Conservation (phyloP, 2,888 invertebrate species). For the Eupithecia insigniata region DNA sequence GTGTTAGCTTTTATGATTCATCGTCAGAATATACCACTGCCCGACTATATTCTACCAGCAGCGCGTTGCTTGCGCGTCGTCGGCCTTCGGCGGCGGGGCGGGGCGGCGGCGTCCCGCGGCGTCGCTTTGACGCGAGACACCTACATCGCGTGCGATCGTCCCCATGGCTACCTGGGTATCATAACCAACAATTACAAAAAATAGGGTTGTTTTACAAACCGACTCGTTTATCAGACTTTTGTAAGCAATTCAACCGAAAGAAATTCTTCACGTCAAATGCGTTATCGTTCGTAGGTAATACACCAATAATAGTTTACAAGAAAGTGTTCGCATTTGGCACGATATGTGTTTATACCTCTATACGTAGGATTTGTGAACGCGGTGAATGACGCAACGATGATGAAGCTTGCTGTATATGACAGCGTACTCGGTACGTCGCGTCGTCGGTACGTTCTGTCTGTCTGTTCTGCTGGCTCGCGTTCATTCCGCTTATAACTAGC, state of each 20-base stretch:
- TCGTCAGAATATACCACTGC: slow-evolving; percentile 10
- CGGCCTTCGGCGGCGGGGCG: neutral
- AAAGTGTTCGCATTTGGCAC: slow-evolving; percentile 27
- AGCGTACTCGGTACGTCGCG: slow-evolving; percentile 28
- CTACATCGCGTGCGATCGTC: slow-evolving; percentile 1
- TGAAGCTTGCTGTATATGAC: slow-evolving; percentile 53
- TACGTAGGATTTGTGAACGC: slow-evolving; percentile 24
- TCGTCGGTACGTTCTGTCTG: neutral
- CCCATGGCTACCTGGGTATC: slow-evolving; percentile 30
- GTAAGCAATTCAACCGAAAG: neutral
- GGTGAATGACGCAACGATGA: slow-evolving; percentile 64
- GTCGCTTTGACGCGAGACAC: neutral
- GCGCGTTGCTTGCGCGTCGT: neutral
- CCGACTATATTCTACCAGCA: neutral
- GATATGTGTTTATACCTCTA: neutral
- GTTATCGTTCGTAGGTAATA: neutral
- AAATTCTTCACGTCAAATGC: neutral
- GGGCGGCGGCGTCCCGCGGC: neutral
- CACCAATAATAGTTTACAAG: slow-evolving; percentile 16
- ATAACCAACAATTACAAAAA: slow-evolving; percentile 8
- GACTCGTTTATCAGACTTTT: neutral
- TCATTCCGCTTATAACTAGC: slow-evolving; percentile 75
- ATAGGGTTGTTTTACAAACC: neutral
- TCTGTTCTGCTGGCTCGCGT: slow-evolving; percentile 34
- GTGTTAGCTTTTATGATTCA: slow-evolving; percentile 45